Evolutionary conservation across 2,113 vertebrate genomes (phyloP), one percentile per base, ranked within the genome.

Genomic region (Turdus rufiventris): DNA sequence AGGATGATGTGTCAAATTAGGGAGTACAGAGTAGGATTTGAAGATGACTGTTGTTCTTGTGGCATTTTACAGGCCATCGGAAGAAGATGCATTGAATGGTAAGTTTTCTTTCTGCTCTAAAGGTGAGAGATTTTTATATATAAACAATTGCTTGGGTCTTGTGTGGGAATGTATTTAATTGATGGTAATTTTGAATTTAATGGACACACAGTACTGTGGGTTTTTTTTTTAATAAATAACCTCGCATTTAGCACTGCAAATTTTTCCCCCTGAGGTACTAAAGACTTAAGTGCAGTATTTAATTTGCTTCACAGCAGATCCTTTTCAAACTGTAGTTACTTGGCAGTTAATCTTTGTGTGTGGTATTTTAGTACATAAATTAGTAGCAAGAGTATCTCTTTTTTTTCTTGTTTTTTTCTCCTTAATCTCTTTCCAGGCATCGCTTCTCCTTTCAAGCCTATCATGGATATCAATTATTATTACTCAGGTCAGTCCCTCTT

Each of bases 401-500:
- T 67, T 71, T 67, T 51, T 3, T 23, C 2, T 29, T 9, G 20
- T n/a, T 29, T 9, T 29, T 34, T 43, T 43, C 4, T 29, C 11
- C 26, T 48, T 33, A 89, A 63, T 94, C 40, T 94, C 53, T 96
- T 93, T 91, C 12, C 92, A 99, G 99, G 99, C 74, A 99, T 99
- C 68, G 99, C 99, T 86, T 99, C 99, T 79, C 99, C 99, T 61
- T 99, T 99, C 97, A 99, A 99, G 91, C 99, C 99, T 57, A 98
- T 98, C 60, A 97, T 99, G 97, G 99, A 99, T 97, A 98, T 98
- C 88, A 99, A 98, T 97, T 99, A 99, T 93, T 99, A 99, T 94
- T 99, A 99, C 89, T 99, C 99, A 97, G 99, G 99, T 99, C 47
- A 98, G 98, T 97, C 70, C 79, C 70, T 78, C 70, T 48, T 77